Percentiles rank a stretch among this genome's conserved stretches.
Evolutionary conservation across 2,113 vertebrate genomes (phyloP).

Genomic region (Chaetorhynchus papuensis): DNA sequence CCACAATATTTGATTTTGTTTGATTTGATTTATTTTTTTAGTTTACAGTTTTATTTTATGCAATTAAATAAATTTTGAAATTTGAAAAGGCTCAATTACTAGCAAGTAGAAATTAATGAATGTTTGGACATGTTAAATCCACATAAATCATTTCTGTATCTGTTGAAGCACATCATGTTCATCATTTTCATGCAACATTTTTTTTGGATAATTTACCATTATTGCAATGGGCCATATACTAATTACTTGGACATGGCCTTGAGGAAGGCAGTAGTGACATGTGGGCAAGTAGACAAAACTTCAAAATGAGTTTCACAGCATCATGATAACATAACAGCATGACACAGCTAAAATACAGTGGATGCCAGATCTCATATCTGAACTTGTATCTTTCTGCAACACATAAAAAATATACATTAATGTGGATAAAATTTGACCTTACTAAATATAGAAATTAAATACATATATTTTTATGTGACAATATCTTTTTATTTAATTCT

Average conservation of each 20-base stretch:
- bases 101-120: background rate
- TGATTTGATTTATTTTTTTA: background rate
- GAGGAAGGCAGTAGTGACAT: background rate
- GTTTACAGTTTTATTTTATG: background rate
- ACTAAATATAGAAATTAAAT: background rate
- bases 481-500: background rate
- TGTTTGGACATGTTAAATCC: background rate
- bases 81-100: background rate
- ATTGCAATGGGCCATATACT: background rate
- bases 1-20: background rate
- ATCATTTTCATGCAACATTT: background rate
- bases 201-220: background rate
- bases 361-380: background rate
- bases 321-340: background rate
- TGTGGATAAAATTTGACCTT: background rate
- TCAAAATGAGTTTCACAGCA: background rate
- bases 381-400: background rate
- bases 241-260: background rate
- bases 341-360: background rate
- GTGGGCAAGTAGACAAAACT: background rate
- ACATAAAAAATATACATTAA: background rate
- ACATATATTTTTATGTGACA: background rate
- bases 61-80: background rate
- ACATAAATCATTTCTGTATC: background rate
- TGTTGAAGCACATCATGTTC: background rate